Percentiles rank a stretch among this genome's conserved stretches.
phyloP scores from a whole-genome alignment of 2,113 vertebrate species.

The Camelus bactrianus region DNA sequence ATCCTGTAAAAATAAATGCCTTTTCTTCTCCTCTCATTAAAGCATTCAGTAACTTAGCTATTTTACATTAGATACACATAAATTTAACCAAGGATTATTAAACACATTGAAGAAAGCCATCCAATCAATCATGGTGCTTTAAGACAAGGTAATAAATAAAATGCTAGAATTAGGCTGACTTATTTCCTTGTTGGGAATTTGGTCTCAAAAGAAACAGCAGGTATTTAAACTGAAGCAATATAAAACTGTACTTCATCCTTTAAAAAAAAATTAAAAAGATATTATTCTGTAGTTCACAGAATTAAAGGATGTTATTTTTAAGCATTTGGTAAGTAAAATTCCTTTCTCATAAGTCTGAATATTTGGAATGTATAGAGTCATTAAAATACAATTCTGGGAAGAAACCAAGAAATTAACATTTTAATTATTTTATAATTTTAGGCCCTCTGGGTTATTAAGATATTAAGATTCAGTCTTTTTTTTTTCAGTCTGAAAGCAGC shows the following conservation, averaged over 20 bases:
- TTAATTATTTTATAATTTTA: constrained; percentile 59
- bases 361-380: constrained; percentile 67
- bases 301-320: constrained; percentile 54
- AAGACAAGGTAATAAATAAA: not conserved
- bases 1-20: constrained; percentile 27
- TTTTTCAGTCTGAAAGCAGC: constrained; percentile 25
- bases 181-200: constrained; percentile 25
- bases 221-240: constrained; percentile 58
- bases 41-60: constrained; percentile 6
- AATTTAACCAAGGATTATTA: constrained; percentile 57
- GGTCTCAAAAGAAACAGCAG: constrained; percentile 61
- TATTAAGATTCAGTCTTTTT: constrained; percentile 40
- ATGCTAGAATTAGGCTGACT: constrained; percentile 21
- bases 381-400: constrained; percentile 58
- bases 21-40: not conserved
- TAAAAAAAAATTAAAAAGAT: not conserved
- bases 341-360: constrained; percentile 39
- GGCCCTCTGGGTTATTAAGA: constrained; percentile 14
- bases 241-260: constrained; percentile 21
- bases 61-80: not conserved
- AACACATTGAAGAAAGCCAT: not conserved
- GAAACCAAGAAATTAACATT: constrained; percentile 57
- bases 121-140: constrained; percentile 3
- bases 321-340: constrained; percentile 42
- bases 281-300: constrained; percentile 39